Evolutionary conservation across 92 coral and sea anemone genomes (phyloP).

Genomic region (Palythoa grandis): DNA sequence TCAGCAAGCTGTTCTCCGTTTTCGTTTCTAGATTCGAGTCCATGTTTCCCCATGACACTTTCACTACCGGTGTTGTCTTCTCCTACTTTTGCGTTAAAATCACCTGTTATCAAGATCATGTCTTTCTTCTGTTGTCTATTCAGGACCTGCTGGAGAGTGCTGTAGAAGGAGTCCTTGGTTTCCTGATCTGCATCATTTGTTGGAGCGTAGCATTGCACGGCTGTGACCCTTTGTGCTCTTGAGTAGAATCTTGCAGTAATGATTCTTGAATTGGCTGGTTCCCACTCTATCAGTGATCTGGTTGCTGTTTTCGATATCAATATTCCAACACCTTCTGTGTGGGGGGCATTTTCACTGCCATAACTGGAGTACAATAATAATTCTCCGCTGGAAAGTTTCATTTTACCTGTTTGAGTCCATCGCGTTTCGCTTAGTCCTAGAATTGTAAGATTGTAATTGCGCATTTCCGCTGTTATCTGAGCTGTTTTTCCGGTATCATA

Average conservation of each 20-base stretch:
- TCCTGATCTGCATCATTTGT: conserved; percentile 43
- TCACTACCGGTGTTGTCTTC: conserved; percentile 35
- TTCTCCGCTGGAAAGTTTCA: conserved; percentile 3
- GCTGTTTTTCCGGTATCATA: conserved; percentile 8
- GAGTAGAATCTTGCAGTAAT: conserved; percentile 33
- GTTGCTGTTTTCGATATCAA: conserved; percentile 18
- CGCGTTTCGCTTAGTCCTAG: background rate
- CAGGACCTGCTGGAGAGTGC: conserved; percentile 8
- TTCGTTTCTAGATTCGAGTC: conserved; percentile 9
- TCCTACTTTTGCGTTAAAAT: conserved; percentile 36
- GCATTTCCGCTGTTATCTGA: conserved; percentile 11
- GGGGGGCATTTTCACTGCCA: conserved; percentile 4
- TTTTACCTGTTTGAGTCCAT: background rate
- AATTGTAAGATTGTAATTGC: conserved; percentile 8
- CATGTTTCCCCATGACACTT: conserved; percentile 8
- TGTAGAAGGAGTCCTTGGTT: conserved; percentile 30
- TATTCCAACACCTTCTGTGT: conserved; percentile 25
- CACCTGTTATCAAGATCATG: conserved; percentile 27
- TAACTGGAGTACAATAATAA: background rate
- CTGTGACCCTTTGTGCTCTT: conserved; percentile 24
- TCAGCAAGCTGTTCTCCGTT: conserved; percentile 38
- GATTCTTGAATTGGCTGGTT: conserved; percentile 20
- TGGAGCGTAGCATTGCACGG: conserved; percentile 40
- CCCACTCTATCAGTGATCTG: conserved; percentile 24
- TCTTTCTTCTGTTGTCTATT: background rate